phyloP scores from a whole-genome alignment of 2,113 vertebrate genomes.

The Aptenodytes patagonicus region DNA sequence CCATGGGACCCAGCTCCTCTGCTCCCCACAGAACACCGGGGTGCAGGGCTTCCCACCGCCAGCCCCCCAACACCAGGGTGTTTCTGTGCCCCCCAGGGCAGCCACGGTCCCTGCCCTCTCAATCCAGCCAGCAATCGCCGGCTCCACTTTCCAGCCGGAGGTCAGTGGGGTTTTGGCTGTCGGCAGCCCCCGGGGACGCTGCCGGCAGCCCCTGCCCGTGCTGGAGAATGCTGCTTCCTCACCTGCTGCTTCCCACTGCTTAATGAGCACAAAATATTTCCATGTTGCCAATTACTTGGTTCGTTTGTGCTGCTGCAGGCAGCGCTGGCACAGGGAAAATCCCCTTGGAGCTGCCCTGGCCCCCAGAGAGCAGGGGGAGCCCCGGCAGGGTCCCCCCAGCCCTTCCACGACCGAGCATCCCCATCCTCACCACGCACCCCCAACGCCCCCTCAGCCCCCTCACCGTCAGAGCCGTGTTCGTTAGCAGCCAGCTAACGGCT shows the following conservation, averaged over 20 bases:
- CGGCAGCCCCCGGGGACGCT: not conserved
- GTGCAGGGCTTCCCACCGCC: accelerated
- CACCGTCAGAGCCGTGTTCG: accelerated
- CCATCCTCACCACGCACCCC: accelerated
- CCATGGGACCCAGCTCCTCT: accelerated
- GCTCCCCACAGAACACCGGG: accelerated
- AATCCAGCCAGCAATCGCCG: accelerated
- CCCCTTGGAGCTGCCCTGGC: not conserved
- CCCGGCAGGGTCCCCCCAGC: not conserved
- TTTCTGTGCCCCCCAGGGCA: accelerated
- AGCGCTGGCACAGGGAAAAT: not conserved
- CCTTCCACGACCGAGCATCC: not conserved
- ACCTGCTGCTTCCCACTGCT: not conserved
- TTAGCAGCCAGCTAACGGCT: accelerated
- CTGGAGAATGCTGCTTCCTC: not conserved
- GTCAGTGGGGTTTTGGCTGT: not conserved
- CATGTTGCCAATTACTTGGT: constrained; percentile 70
- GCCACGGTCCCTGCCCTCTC: not conserved
- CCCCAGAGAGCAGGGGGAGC: not conserved
- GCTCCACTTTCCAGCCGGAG: not conserved
- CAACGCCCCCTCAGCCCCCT: accelerated
- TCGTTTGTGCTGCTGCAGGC: constrained; percentile 51
- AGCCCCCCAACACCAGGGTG: not conserved
- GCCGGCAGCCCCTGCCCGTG: not conserved
- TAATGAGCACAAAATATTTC: constrained; percentile 68